Evolutionary conservation across 2,888 invertebrate genomes (phyloP), one percentile per base, ranked within the genome.

Genomic region (Apodemia duryi): DNA sequence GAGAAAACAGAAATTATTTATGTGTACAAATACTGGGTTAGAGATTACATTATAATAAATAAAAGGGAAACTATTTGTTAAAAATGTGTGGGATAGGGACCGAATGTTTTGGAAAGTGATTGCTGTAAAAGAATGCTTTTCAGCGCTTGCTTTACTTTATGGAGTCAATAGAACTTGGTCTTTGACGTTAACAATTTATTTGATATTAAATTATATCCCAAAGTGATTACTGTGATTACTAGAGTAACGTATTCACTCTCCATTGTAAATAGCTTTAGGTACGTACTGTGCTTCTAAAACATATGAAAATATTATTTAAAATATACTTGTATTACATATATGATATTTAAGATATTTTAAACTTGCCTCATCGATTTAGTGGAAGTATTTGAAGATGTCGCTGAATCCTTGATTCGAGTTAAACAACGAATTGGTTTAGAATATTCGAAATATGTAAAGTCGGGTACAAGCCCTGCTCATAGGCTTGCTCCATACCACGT

Each of bases 161-260:
- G 6, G 6, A 46, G 13, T 13, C 46, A 46, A 13, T 13, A 46
- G 13, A 13, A 46, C 1, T 46, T 46, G 5, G 6, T 46, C 46
- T 46, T 13, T 46, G 13, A 46, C 46, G 46, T 46, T 13, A 57
- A 29, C 11, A 32, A 13, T 57, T 29, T 13, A 57, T 32, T 32
- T 13, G 28, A 6, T 57, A 57, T 32, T 52, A 52, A 57, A 57
- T 13, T 46, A 46, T 46, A 46, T 13, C 57, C 57, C 57, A 57
- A 57, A 57, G 57, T 57, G 57, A 32, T 57, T 57, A 57, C 57
- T 57, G 57, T 57, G 57, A 57, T 57, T 57, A 32, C 29, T 57
- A 57, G 57, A 5, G 2, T 57, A 57, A 57, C 32, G 1, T 46
- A 1, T 13, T 13, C 46, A 46, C 5, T 13, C 13, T 46, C 43